Evolutionary conservation across 1,140 invertebrate genomes (phyloP).

Genomic region (Atopsyche davidsoni): DNA sequence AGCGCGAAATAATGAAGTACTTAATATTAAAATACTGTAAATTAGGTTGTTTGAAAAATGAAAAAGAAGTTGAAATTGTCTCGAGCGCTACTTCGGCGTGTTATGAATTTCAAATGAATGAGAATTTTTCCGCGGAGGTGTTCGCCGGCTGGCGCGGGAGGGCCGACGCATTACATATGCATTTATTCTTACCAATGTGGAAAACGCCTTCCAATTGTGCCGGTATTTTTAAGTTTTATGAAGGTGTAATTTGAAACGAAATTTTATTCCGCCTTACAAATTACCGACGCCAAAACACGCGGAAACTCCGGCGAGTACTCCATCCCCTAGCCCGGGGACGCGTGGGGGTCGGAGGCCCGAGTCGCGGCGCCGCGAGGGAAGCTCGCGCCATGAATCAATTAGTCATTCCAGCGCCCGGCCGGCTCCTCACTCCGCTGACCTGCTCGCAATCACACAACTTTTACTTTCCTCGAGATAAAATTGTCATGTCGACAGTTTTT

Average conservation of each 20-base stretch:
- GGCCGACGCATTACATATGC: too few relatives aligned
- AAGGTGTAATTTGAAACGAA: slow-evolving; percentile 16
- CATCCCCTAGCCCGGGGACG: too few relatives aligned
- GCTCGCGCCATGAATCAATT: too few relatives aligned
- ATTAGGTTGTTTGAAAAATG: slow-evolving; percentile 26
- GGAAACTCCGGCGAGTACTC: too few relatives aligned
- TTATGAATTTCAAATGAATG: slow-evolving; percentile 30
- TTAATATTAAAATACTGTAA: slow-evolving; percentile 32
- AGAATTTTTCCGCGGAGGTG: slow-evolving; percentile 6
- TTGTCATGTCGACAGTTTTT: slow-evolving; percentile 30
- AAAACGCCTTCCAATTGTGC: too few relatives aligned
- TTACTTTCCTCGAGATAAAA: slow-evolving; percentile 28
- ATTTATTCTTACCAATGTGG: too few relatives aligned
- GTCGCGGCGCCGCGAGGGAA: too few relatives aligned
- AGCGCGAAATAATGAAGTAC: slow-evolving; percentile 26
- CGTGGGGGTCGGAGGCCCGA: too few relatives aligned
- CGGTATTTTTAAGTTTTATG: slow-evolving; percentile 18
- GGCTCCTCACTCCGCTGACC: slow-evolving; percentile 23
- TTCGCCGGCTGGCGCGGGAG: neutral
- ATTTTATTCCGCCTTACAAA: too few relatives aligned
- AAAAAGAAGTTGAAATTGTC: slow-evolving; percentile 26
- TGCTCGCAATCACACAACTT: slow-evolving; percentile 25
- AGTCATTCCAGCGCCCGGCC: too few relatives aligned
- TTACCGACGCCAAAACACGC: too few relatives aligned
- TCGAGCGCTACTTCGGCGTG: slow-evolving; percentile 26